Evolutionary conservation across 2,113 vertebrate species (phyloP).

Genomic region (Crotalus viridis): DNA sequence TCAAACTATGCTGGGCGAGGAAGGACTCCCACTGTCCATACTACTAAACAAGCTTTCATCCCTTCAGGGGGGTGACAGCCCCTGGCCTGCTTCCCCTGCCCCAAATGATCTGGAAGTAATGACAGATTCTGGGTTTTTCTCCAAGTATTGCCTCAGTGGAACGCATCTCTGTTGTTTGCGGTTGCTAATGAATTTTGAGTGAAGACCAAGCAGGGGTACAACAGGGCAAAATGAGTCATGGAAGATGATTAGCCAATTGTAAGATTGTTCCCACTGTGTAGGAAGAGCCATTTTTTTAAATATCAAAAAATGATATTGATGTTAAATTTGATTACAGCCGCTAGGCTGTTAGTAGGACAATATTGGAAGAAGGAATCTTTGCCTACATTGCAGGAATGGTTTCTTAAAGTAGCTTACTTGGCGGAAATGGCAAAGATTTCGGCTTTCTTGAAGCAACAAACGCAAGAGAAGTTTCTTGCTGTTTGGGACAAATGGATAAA

Average conservation of each 20-base stretch:
- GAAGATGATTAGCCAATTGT: too few relatives aligned
- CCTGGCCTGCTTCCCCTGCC: not conserved
- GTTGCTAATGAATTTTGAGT: not conserved
- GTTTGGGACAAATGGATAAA: too few relatives aligned
- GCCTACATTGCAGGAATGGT: too few relatives aligned
- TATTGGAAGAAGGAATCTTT: too few relatives aligned
- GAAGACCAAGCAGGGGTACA: not conserved
- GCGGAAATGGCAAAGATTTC: too few relatives aligned
- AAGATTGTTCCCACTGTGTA: too few relatives aligned
- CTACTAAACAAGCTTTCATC: not conserved
- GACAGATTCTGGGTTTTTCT: not conserved
- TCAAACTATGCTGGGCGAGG: not conserved
- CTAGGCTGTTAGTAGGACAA: too few relatives aligned
- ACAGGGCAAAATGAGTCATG: not conserved
- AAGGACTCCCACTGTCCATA: not conserved
- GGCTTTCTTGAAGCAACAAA: too few relatives aligned
- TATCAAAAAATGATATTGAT: not conserved
- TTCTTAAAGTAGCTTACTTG: too few relatives aligned
- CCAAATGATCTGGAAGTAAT: accelerated
- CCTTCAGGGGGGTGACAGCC: not conserved
- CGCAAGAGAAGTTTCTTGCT: too few relatives aligned
- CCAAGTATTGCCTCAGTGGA: not conserved
- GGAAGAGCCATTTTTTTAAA: not conserved
- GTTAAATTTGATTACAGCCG: too few relatives aligned
- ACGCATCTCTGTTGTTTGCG: not conserved